A percentile compares a stretch with the other conserved stretches of the same genome.
These are phyloP conservation scores for Drosophila pseudotakahashii DNA, from an alignment of 2,888 invertebrate species.

Conservation along the genomic window DNA sequence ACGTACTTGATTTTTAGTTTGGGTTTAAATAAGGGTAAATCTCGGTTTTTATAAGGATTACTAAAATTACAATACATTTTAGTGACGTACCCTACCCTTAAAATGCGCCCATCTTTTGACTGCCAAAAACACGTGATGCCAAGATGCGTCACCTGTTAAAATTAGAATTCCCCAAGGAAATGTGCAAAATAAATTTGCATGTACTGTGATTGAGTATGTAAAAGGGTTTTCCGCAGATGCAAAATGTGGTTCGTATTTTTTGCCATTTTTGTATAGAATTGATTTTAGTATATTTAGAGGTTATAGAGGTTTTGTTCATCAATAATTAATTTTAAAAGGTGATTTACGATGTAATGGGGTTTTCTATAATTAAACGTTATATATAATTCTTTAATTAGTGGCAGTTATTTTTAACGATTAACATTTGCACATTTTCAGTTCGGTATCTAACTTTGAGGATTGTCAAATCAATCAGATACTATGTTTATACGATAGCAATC, in stretches of 20 bases:
- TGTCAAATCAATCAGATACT: slow-evolving; percentile 17
- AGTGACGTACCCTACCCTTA: neutral
- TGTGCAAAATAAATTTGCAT: slow-evolving; percentile 30
- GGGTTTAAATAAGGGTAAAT: too few relatives aligned
- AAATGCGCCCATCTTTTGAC: neutral
- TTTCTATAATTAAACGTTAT: too few relatives aligned
- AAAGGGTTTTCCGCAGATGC: slow-evolving; percentile 3
- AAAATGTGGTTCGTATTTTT: neutral
- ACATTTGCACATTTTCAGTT: neutral
- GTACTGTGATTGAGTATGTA: slow-evolving; percentile 3
- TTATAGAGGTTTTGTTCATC: neutral
- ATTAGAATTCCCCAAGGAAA: neutral
- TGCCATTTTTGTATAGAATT: slow-evolving; percentile 35
- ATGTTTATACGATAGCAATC: too few relatives aligned
- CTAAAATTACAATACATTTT: neutral
- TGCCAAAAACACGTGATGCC: slow-evolving; percentile 44
- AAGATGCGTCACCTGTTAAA: slow-evolving; percentile 18
- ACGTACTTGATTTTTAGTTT: too few relatives aligned
- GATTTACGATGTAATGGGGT: neutral
- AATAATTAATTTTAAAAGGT: neutral
- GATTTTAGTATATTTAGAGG: neutral
- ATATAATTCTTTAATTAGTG: too few relatives aligned
- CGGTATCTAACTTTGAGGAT: neutral
- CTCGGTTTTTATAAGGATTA: too few relatives aligned
- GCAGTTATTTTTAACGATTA: too few relatives aligned